A percentile compares a stretch with the other conserved stretches of the same genome.
Conservation (phyloP, 1,140 invertebrate species). For the Sweltsa coloradensis region DNA sequence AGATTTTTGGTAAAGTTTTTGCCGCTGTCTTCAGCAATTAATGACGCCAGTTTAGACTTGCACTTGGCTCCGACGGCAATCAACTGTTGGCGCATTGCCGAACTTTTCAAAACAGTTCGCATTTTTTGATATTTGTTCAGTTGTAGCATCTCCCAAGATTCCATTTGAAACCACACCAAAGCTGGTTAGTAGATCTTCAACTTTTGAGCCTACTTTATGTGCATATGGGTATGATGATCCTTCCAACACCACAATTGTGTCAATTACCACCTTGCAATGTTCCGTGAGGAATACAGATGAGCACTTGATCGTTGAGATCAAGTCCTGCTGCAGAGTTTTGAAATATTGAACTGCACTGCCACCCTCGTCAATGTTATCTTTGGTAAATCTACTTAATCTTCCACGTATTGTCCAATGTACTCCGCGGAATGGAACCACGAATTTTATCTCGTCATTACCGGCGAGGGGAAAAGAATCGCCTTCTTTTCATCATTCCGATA, state of each 20-base stretch:
- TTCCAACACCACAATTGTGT: not conserved
- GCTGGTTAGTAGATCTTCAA: not conserved
- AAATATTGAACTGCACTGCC: not conserved
- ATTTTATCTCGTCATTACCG: slow-evolving; percentile 8
- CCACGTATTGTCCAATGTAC: not conserved
- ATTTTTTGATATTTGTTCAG: no score
- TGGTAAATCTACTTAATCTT: not conserved
- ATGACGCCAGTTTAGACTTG: no score
- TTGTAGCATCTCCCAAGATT: not conserved
- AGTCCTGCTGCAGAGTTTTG: not conserved
- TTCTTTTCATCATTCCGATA: slow-evolving; percentile 1
- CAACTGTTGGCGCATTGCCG: no score
- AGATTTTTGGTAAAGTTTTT: no score
- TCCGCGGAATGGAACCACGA: not conserved
- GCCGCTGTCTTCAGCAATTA: no score
- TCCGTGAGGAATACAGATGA: not conserved
- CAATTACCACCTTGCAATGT: not conserved
- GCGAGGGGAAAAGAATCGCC: not conserved
- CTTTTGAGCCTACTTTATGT: not conserved
- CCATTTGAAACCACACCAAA: not conserved
- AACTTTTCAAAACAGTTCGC: no score
- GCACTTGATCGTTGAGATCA: not conserved
- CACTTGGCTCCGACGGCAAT: no score
- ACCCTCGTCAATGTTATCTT: not conserved
- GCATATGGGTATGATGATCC: not conserved